Evolutionary conservation across 2,113 vertebrate genomes (phyloP), one percentile per base, ranked within the genome.

Genomic region (Pelecanus crispus): DNA sequence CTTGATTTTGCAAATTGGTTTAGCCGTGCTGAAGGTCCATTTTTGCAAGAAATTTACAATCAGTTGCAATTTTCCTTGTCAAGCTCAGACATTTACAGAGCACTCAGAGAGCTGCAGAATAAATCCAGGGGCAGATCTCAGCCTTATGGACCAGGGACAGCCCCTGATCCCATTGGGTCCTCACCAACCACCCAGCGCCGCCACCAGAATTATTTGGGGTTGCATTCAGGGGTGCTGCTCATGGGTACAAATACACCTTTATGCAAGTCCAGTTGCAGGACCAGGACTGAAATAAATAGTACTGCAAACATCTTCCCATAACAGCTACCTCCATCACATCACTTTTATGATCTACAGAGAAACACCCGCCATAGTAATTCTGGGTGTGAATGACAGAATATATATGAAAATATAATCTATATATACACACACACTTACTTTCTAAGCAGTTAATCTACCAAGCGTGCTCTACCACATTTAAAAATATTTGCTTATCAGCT

Each of bases 31-130:
- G 58, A 85, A 94, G 53, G 84, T 80, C 81, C 91, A 52, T 86
- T 92, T 90, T 45, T 88, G 31, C 62, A 85, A 90, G 90, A 91
- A 90, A 95, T 93, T 94, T 90, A 61, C 94, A 91, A 82, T 96
- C 93, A 96, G 40, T 38, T 73, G 58, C 87, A 82, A 77, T 95
- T 94, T 94, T 83, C 86, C 59, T 95, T 80, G 66, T 62, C 66
- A 68, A 62, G 58, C 53, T 88, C 92, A 77, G 81, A 22, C 32
- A 42, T 50, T 82, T 77, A 75, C 44, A 65, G 81, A 82, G 45
- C 71, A 77, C 49, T 96, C 66, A n/a, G 67, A 82, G 53, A 82
- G 10, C 61, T 15, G 25, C 70, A 90, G 66, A 70, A 58, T 28
- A 90, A 82, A 88, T 29, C 56, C 53, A 53, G 82, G 62, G 28